Percentiles rank a stretch among this genome's conserved stretches.
Conservation (phyloP, 2,113 vertebrate species). For the Hippolais icterina region DNA sequence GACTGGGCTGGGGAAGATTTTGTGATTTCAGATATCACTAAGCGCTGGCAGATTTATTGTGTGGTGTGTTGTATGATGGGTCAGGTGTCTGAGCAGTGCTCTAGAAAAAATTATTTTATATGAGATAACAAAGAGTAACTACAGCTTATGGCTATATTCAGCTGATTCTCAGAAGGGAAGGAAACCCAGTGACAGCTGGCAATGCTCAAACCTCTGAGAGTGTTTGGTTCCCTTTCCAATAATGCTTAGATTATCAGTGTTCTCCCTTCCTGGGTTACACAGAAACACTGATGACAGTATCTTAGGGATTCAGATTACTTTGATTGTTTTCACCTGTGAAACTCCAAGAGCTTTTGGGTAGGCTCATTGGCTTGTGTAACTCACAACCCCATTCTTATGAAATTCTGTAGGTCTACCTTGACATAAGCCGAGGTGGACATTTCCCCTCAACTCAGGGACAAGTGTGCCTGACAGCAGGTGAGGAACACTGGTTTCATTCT, state of each 20-base stretch:
- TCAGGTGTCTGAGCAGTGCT: neutral
- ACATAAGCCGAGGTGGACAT: neutral
- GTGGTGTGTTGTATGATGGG: neutral
- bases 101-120: neutral
- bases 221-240: neutral
- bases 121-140: neutral
- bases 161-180: neutral
- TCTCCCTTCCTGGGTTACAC: neutral
- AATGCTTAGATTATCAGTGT: neutral
- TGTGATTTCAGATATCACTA: neutral
- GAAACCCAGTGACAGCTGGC: neutral
- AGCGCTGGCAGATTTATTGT: neutral
- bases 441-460: neutral
- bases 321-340: neutral
- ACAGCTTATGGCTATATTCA: neutral
- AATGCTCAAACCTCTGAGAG: neutral
- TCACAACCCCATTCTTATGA: accelerated
- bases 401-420: neutral
- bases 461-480: neutral
- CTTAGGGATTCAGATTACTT: neutral
- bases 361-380: neutral
- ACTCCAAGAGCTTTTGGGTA: neutral
- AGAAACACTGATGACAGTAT: neutral
- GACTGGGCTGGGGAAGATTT: neutral
- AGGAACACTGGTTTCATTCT: neutral